Evolutionary conservation across 2,113 vertebrate species (phyloP), one percentile per base, ranked within the genome.

Genomic region (Sarotherodon lohbergeri): DNA sequence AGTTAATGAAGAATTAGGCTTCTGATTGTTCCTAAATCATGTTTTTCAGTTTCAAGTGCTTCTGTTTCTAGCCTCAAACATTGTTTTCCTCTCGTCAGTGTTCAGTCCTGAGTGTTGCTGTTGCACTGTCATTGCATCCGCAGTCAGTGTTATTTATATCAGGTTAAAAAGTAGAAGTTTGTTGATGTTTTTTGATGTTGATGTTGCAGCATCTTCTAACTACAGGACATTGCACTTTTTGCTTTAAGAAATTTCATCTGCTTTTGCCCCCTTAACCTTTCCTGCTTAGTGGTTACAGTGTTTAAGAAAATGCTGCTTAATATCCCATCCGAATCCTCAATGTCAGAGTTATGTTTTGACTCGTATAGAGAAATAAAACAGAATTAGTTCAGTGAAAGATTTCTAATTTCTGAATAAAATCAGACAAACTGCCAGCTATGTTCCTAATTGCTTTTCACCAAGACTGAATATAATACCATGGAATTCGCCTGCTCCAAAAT

Each of bases 401-500:
- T 81, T 81, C 24, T 63, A 83, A 91, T 92, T 93, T 91, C n/a
- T 80, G 55, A 59, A 86, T 85, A 83, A 87, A 89, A 91, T 84
- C 48, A 43, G 80, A 80, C 80, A 89, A 93, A 90, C 88, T 84
- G 87, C 32, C 56, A 90, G 87, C 81, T 39, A 81, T 56, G 59
- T 84, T 48, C 61, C 48, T 90, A 91, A 91, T 91, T 93, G 86
- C 84, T 89, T 94, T 91, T 87, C 73, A 86, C 87, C 39, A 68
- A 90, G 92, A 91, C 79, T 78, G 83, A 90, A 90, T 86, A 83
- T 89, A 89, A 93, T 85, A 89, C 89, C 83, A 86, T 89, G 68
- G 86, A 87, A 94, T 92, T 81, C 91, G 82, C 87, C 90, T 88
- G 81, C 22, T 80, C 73, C 87, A 84, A 90, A 92, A 91, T 86